phyloP scores from a whole-genome alignment of 2,888 invertebrate genomes.

The Romanomermis culicivorax region DNA sequence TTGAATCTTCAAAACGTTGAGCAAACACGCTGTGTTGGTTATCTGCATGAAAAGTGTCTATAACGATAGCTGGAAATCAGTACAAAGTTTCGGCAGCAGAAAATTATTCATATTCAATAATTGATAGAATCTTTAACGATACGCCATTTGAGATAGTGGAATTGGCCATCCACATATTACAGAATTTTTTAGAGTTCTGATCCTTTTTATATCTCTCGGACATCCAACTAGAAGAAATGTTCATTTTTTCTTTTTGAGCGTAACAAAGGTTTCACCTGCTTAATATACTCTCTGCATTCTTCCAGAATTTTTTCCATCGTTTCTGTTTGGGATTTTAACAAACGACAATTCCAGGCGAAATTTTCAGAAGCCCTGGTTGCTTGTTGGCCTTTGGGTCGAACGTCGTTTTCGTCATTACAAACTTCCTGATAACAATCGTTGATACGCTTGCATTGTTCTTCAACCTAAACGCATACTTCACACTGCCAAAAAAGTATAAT shows the following conservation, averaged over 20 bases:
- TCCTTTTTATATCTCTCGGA: too few species aligned
- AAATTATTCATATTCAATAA: neutral
- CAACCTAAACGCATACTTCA: slow-evolving; percentile 22
- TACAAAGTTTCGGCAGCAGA: too few species aligned
- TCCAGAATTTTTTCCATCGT: slow-evolving; percentile 34
- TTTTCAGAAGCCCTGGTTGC: slow-evolving; percentile 33
- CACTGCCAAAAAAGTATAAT: too few species aligned
- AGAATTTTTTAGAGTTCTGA: too few species aligned
- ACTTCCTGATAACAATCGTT: slow-evolving; percentile 33
- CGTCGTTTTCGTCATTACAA: slow-evolving; percentile 13
- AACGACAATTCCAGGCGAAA: slow-evolving; percentile 38
- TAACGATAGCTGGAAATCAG: too few species aligned
- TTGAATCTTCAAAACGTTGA: neutral
- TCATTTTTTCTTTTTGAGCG: too few species aligned
- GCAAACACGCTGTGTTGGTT: slow-evolving; percentile 1
- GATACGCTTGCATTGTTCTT: slow-evolving; percentile 22
- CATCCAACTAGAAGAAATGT: neutral
- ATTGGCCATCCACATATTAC: too few species aligned
- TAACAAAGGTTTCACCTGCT: too few species aligned
- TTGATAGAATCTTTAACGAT: too few species aligned
- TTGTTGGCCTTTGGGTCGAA: neutral
- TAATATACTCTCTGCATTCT: slow-evolving; percentile 35
- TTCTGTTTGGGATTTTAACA: slow-evolving; percentile 38
- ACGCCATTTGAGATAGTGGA: too few species aligned
- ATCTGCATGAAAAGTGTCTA: neutral